Evolutionary conservation across 1,140 invertebrate genomes (phyloP).

Genomic region (Asbolus verrucosus): DNA sequence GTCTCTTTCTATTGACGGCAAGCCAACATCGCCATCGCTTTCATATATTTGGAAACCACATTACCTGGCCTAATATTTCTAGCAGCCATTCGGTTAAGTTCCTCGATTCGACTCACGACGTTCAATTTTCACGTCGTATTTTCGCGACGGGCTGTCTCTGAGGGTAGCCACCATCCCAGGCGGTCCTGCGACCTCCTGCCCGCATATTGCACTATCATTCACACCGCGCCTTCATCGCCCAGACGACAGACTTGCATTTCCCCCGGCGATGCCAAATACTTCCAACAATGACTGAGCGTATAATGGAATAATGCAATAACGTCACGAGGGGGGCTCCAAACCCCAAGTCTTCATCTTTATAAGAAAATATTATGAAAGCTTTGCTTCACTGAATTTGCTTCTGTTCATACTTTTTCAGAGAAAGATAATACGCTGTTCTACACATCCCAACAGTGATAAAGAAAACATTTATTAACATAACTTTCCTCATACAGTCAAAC

Average conservation of each 20-base stretch:
- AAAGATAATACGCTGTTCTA: background rate
- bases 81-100: constrained; percentile 29
- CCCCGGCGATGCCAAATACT: constrained; percentile 52
- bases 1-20: constrained; percentile 42
- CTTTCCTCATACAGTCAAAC: too few relatives aligned
- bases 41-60: constrained; percentile 47
- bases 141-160: constrained; percentile 47
- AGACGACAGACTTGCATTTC: constrained; percentile 53
- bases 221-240: constrained; percentile 43
- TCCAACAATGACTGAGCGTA: constrained; percentile 43
- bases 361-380: constrained; percentile 30
- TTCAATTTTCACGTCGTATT: constrained; percentile 55
- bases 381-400: constrained; percentile 4
- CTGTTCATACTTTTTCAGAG: background rate
- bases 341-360: constrained; percentile 17
- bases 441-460: too few relatives aligned
- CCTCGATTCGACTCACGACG: constrained; percentile 49
- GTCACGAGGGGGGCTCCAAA: constrained; percentile 40
- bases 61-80: constrained; percentile 49
- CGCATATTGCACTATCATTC: constrained; percentile 56
- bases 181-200: constrained; percentile 49
- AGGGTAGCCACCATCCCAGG: constrained; percentile 34
- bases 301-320: constrained; percentile 54
- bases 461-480: background rate
- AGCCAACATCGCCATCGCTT: constrained; percentile 43